Base-by-base conservation (phyloP, 2,113 vertebrate genomes). In the Urocynchramus pylzowi region DNA sequence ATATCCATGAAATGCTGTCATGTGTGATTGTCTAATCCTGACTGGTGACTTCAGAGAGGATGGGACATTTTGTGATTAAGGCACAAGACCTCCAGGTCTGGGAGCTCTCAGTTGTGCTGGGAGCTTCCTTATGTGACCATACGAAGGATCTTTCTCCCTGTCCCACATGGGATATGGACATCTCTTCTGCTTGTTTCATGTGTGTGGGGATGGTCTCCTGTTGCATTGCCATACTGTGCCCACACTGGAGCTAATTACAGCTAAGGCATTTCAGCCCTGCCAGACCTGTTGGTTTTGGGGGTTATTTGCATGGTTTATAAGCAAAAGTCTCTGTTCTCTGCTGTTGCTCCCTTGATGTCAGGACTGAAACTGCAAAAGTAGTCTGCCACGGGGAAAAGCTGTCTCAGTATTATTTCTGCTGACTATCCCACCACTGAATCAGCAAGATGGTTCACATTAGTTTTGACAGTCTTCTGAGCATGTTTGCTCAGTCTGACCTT, bases 21-120 rank as follows among this genome's bases (percentile, higher is more conserved):
- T 3, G 12, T 82, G 39, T 7, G 4, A 41, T 74, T 65, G 22
- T 89, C 50, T 89, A n/a, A 87, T 81, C 59, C 23, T 89, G 54
- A 69, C 73, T 27, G 39, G 60, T 91, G 67, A 84, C 50, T 81
- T 90, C 21, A 70, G 56, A 79, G 78, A 50, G 75, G 77, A 93
- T 70, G 45, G 63, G n/a, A 23, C 13, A 9, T 31, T 89, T 87
- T 78, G 50, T 85, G 47, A 42, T 80, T 89, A 78, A 85, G 39
- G 37, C 71, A 61, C 30, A 50, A 79, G 60, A 84, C 33, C 1
- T 49, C 11, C 17, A 50, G 14, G 24, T 69, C 68, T 26, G 16
- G 28, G 37, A 85, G 28, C 47, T 80, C 47, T 74, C 1, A 2
- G 4, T 67, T 84, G n/a, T 88, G 33, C 47, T 63, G 31, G n/a